A percentile compares a stretch with the other conserved stretches of the same genome.
These are phyloP conservation scores for Proterorhinus semilunaris DNA, from an alignment of 2,113 vertebrate species.

Conservation along the genomic window DNA sequence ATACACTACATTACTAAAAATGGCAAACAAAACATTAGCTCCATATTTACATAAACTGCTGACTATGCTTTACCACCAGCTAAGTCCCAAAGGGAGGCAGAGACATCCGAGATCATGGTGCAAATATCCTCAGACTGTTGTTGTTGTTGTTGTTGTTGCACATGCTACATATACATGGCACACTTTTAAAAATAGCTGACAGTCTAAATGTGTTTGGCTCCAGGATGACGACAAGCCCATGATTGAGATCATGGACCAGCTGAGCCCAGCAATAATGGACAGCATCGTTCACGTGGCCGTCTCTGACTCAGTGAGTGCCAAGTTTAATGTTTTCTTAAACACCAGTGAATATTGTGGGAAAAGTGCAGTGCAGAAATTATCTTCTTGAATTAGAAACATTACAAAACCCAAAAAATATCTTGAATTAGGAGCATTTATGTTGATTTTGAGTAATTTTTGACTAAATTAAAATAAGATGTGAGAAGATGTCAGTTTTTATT, in stretches of 20 bases:
- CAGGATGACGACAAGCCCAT: conserved; percentile 98
- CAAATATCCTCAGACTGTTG: conserved; percentile 11
- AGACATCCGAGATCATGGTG: not conserved
- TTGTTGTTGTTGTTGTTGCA: conserved; percentile 24
- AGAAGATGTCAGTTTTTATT: not conserved
- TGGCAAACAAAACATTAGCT: not conserved
- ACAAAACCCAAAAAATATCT: too few relatives aligned
- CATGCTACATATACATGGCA: conserved; percentile 29
- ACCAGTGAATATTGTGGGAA: not conserved
- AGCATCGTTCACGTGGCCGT: conserved; percentile 95
- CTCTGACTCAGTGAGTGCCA: conserved; percentile 88
- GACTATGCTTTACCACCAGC: not conserved
- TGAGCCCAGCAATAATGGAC: conserved; percentile 95
- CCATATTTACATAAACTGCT: too few relatives aligned
- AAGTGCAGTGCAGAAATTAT: not conserved
- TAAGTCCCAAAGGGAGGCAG: conserved; percentile 3
- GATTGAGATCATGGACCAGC: conserved; percentile 98
- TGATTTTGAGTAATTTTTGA: too few relatives aligned
- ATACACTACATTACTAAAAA: not conserved
- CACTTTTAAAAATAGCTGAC: conserved; percentile 47
- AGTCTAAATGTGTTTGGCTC: conserved; percentile 43
- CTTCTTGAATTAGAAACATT: too few relatives aligned
- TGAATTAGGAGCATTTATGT: too few relatives aligned
- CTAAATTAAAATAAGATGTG: not conserved
- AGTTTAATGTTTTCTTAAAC: not conserved